Conservation (phyloP, 2,797 vertebrate genomes). For the Macroramphosus scolopax region DNA sequence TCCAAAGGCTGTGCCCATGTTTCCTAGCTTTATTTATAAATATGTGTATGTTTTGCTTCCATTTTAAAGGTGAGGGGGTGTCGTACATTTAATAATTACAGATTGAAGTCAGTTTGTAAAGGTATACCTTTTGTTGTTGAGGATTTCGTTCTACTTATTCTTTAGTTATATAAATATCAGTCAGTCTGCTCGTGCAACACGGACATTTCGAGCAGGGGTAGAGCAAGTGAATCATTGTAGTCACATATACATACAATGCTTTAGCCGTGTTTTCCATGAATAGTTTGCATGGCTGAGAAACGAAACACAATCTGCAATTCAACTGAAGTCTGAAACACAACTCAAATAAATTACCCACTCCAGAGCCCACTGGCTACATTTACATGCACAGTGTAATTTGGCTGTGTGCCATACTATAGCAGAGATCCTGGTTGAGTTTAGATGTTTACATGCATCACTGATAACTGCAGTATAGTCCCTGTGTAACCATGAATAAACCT, state of each 20-base stretch:
- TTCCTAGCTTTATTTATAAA: background rate
- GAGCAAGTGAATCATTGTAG: background rate
- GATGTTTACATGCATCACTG: slow-evolving; percentile 24
- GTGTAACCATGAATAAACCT: slow-evolving; percentile 44
- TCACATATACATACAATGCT: background rate
- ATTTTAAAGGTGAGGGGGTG: slow-evolving; percentile 16
- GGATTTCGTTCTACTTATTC: no score
- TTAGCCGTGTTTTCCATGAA: background rate
- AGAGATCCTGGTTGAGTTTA: slow-evolving; percentile 29
- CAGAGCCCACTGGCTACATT: slow-evolving; percentile 10
- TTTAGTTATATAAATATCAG: background rate
- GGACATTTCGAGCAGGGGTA: background rate
- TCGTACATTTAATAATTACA: background rate
- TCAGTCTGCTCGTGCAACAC: no score
- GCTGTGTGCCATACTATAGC: slow-evolving; percentile 21
- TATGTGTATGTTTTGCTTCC: slow-evolving; percentile 9
- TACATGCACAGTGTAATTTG: slow-evolving; percentile 29
- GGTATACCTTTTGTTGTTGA: no score
- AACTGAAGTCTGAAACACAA: slow-evolving; percentile 7
- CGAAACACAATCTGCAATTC: background rate
- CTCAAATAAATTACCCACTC: slow-evolving; percentile 9
- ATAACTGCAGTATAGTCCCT: slow-evolving; percentile 10
- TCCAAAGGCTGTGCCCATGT: slow-evolving; percentile 11
- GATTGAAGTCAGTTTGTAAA: no score
- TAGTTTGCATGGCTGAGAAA: background rate